Conservation (phyloP, 2,888 invertebrate genomes). For the Pharmacophagus antenor region DNA sequence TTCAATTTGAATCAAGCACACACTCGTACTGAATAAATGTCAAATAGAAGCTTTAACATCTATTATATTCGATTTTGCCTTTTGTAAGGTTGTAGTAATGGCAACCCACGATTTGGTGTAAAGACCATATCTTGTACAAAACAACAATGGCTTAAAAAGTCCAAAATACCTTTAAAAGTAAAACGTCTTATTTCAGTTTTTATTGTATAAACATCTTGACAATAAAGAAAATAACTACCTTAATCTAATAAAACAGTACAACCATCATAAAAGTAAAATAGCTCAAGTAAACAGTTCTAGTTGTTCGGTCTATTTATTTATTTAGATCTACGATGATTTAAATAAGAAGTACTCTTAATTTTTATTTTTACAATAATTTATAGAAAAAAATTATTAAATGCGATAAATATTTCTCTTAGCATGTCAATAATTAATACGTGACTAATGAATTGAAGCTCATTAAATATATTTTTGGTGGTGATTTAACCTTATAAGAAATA, state of each 20-base stretch:
- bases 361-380: not conserved
- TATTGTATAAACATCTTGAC: not conserved
- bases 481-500: constrained; percentile 34
- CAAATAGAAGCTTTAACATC: constrained; percentile 15
- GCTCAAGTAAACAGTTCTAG: too few species aligned
- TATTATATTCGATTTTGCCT: constrained; percentile 18
- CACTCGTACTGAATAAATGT: constrained; percentile 3
- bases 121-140: constrained; percentile 2
- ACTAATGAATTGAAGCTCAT: not conserved
- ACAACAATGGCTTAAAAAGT: not conserved
- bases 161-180: not conserved
- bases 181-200: not conserved
- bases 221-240: too few species aligned
- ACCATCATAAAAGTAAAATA: not conserved
- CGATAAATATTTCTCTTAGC: not conserved
- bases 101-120: constrained; percentile 6
- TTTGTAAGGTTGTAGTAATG: constrained; percentile 11
- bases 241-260: not conserved
- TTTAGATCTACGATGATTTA: not conserved
- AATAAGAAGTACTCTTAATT: not conserved
- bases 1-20: constrained; percentile 19
- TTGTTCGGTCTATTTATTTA: not conserved
- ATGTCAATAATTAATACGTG: too few species aligned
- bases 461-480: not conserved
- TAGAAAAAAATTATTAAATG: not conserved